Evolutionary conservation across 2,113 vertebrate species (phyloP).

Genomic region (Mirza zaza): DNA sequence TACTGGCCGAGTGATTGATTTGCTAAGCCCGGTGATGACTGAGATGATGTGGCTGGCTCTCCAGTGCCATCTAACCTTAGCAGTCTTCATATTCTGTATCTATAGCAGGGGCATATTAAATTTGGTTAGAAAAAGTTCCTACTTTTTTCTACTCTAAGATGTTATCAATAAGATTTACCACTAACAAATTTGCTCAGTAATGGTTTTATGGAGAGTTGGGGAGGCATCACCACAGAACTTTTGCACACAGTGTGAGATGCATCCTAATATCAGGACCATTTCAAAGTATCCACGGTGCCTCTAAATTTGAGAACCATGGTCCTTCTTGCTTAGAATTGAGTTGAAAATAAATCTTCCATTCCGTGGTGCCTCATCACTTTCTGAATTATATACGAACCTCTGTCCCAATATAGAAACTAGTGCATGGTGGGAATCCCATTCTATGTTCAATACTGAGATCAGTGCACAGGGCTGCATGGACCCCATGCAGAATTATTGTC

Average conservation of each 20-base stretch:
- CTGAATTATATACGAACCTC: background rate
- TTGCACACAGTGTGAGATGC: background rate
- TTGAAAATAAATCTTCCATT: background rate
- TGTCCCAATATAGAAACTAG: background rate
- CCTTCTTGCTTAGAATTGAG: background rate
- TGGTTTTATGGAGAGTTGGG: fast-evolving
- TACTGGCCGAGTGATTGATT: background rate
- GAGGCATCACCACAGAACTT: background rate
- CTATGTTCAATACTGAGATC: background rate
- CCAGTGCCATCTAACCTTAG: background rate
- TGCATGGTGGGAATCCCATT: background rate
- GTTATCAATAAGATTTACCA: background rate
- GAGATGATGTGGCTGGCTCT: background rate
- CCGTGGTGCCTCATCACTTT: background rate
- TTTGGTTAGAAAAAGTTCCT: background rate
- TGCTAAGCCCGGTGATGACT: background rate
- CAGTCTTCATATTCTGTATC: background rate
- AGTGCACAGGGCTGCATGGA: background rate
- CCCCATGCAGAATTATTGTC: background rate
- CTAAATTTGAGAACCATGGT: background rate
- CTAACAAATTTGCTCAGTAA: background rate
- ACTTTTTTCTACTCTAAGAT: background rate
- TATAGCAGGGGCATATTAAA: background rate
- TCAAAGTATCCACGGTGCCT: background rate
- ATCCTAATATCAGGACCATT: background rate